Percentiles rank a stretch among this genome's conserved stretches.
These are phyloP conservation scores for Luehdorfia chinensis DNA, from an alignment of 1,140 invertebrate species.

Conservation along the genomic window DNA sequence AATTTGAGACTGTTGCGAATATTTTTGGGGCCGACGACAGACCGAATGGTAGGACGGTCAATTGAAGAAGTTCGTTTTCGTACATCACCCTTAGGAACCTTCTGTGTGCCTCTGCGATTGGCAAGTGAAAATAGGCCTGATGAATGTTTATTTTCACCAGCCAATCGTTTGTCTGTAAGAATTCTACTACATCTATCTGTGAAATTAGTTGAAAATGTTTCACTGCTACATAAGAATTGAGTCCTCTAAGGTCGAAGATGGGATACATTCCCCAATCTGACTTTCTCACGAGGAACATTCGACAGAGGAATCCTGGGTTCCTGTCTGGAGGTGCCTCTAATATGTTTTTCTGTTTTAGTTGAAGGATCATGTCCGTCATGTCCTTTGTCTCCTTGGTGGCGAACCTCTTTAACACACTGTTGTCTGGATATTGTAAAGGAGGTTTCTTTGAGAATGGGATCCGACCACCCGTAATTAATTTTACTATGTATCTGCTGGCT, in stretches of 20 bases:
- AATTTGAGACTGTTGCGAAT: slow-evolving; percentile 30
- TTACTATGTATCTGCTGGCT: slow-evolving; percentile 10
- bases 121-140: slow-evolving; percentile 58
- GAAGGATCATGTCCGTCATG: too few species aligned
- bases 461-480: slow-evolving; percentile 23
- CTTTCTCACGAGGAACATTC: too few species aligned
- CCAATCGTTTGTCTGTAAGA: slow-evolving; percentile 27
- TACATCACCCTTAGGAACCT: slow-evolving; percentile 24
- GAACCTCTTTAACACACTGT: too few species aligned
- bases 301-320: too few species aligned
- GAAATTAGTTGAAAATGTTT: slow-evolving; percentile 23
- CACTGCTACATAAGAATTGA: slow-evolving; percentile 16
- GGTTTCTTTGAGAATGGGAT: slow-evolving; percentile 35
- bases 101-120: slow-evolving; percentile 20
- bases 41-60: slow-evolving; percentile 26
- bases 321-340: too few species aligned
- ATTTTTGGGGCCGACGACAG: slow-evolving; percentile 25
- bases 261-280: slow-evolving; percentile 4
- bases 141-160: slow-evolving; percentile 29
- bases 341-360: too few species aligned
- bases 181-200: slow-evolving; percentile 17
- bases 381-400: too few species aligned
- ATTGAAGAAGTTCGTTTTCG: slow-evolving; percentile 21
- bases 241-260: slow-evolving; percentile 20
- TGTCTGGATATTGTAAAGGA: slow-evolving; percentile 21